phyloP scores from a whole-genome alignment of 2,888 invertebrate species.

The Eurytoma adleriae region DNA sequence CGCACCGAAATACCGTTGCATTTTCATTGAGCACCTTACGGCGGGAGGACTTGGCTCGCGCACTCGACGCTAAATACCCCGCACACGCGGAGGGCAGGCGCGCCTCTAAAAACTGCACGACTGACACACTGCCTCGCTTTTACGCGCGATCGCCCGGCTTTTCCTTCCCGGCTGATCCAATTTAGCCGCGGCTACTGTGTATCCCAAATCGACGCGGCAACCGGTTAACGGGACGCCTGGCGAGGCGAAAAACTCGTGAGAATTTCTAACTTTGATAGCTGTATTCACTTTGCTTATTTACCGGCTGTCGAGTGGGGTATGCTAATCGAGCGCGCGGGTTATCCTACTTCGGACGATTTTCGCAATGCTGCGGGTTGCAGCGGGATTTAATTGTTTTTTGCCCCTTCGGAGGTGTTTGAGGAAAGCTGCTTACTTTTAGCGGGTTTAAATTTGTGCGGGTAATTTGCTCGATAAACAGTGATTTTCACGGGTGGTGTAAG shows the following conservation, averaged over 20 bases:
- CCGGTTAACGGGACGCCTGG: too few relatives aligned
- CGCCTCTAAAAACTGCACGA: constrained; percentile 42
- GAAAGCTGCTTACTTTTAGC: too few relatives aligned
- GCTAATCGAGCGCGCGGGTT: neutral
- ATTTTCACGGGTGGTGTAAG: too few relatives aligned
- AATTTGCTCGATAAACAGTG: too few relatives aligned
- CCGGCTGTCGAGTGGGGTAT: neutral
- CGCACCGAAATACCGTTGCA: constrained; percentile 24
- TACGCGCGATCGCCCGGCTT: constrained; percentile 42
- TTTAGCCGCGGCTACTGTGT: neutral
- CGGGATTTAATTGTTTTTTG: too few relatives aligned
- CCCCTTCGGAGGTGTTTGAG: too few relatives aligned
- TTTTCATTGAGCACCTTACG: constrained; percentile 18
- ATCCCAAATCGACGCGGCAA: neutral
- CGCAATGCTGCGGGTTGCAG: too few relatives aligned
- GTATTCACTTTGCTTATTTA: neutral
- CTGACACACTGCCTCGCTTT: constrained; percentile 62
- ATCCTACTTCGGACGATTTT: neutral
- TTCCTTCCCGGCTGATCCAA: neutral
- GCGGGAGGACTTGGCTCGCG: neutral
- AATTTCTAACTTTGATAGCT: neutral
- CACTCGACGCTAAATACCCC: too few relatives aligned
- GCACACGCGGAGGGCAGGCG: neutral
- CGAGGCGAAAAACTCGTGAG: too few relatives aligned
- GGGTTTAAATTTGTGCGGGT: too few relatives aligned